A percentile compares a stretch with the other conserved stretches of the same genome.
Evolutionary conservation across 2,113 vertebrate genomes (phyloP).

Genomic region (Caranx ignobilis): DNA sequence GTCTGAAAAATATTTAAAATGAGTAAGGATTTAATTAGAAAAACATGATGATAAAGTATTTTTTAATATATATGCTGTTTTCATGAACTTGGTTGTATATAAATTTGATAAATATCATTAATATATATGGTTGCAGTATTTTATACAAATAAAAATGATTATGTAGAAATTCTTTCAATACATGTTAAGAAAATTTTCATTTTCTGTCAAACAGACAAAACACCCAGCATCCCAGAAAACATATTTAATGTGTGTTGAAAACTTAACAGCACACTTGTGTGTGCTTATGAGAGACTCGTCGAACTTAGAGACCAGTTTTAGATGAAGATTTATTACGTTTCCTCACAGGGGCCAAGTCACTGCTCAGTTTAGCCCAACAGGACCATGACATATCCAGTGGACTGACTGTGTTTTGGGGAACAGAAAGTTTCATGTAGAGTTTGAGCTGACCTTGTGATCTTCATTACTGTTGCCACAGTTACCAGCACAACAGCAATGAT

Average conservation of each 20-base stretch:
- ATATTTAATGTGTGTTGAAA: background rate
- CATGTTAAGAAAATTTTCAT: too few species aligned
- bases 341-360: constrained; percentile 16
- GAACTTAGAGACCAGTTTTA: constrained; percentile 21
- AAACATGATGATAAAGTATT: too few species aligned
- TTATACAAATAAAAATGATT: too few species aligned
- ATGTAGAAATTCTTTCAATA: too few species aligned
- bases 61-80: too few species aligned
- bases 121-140: too few species aligned
- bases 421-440: constrained; percentile 13
- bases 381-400: constrained; percentile 6
- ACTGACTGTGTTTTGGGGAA: constrained; percentile 17
- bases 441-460: constrained; percentile 2
- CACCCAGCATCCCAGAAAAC: background rate
- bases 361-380: constrained; percentile 38
- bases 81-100: too few species aligned
- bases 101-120: too few species aligned
- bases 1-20: too few species aligned
- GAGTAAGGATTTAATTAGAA: too few species aligned
- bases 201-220: background rate
- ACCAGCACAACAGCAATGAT: too few species aligned
- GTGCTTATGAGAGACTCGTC: constrained; percentile 33
- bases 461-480: background rate
- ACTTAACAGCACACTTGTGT: constrained; percentile 27
- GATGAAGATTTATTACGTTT: constrained; percentile 38